Evolutionary conservation across 2,888 invertebrate genomes (phyloP).

Genomic region (Leistus spinibarbis): DNA sequence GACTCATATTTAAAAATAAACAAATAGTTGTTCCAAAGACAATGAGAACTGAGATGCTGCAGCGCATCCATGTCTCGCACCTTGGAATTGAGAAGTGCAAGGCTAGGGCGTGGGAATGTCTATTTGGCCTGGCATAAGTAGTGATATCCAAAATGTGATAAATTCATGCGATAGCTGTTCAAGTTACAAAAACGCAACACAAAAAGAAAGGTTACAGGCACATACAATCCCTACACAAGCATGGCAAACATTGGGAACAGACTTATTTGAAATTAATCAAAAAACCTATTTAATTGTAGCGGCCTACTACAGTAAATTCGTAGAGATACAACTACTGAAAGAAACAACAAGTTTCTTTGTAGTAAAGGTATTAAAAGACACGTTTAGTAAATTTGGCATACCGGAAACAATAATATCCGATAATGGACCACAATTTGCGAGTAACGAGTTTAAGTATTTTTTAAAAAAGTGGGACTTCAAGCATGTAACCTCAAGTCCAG

Average conservation of each 20-base stretch:
- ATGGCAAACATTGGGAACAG: neutral
- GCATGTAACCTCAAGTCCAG: constrained; percentile 39
- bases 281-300: constrained; percentile 15
- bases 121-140: constrained; percentile 12
- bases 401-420: constrained; percentile 42
- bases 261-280: neutral
- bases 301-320: constrained; percentile 26
- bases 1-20: no score
- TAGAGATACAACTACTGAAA: constrained; percentile 14
- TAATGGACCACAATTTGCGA: constrained; percentile 43
- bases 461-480: constrained; percentile 42
- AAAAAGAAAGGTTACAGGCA: constrained; percentile 34
- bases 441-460: constrained; percentile 40
- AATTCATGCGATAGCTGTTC: constrained; percentile 38
- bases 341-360: constrained; percentile 24
- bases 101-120: constrained; percentile 32
- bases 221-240: constrained; percentile 19
- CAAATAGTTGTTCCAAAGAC: no score
- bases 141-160: neutral
- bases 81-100: constrained; percentile 37
- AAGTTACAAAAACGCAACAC: constrained; percentile 39
- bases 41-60: no score
- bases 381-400: constrained; percentile 42
- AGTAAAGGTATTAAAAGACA: constrained; percentile 36
- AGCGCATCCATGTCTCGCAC: no score